Conservation (phyloP, 2,797 vertebrate species). For the Amblyopsis hoosieri region DNA sequence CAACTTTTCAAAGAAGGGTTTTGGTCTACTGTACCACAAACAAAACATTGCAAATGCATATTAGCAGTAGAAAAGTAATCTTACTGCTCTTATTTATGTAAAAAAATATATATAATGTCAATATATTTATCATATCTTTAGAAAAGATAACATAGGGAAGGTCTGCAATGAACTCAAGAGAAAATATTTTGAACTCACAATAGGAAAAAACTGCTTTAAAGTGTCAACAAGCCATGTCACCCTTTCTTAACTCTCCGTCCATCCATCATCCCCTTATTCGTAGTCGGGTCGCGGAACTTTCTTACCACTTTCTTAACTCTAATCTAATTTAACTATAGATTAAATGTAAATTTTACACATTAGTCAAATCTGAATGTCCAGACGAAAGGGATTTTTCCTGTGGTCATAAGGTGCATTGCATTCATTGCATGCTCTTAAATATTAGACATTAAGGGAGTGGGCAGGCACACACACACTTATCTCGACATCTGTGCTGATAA, state of each 20-base stretch:
- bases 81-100: conserved; percentile 17
- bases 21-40: conserved; percentile 18
- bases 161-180: too few relatives aligned
- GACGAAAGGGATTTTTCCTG: not conserved
- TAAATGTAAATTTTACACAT: not conserved
- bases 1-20: conserved; percentile 10
- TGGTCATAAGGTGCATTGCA: conserved; percentile 3
- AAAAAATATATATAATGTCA: not conserved
- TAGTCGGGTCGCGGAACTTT: too few relatives aligned
- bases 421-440: not conserved
- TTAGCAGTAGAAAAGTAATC: conserved; percentile 38
- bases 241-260: too few relatives aligned
- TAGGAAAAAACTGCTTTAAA: too few relatives aligned
- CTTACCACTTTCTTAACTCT: too few relatives aligned
- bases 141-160: too few relatives aligned
- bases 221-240: too few relatives aligned
- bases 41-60: conserved; percentile 27
- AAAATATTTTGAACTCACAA: too few relatives aligned
- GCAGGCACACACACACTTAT: not conserved
- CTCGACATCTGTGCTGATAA: not conserved
- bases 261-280: too few relatives aligned
- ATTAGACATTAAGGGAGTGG: not conserved
- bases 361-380: not conserved
- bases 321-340: too few relatives aligned
- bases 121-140: too few relatives aligned